Evolutionary conservation across 2,888 invertebrate genomes (phyloP).

Genomic region (Lasiommata megera): DNA sequence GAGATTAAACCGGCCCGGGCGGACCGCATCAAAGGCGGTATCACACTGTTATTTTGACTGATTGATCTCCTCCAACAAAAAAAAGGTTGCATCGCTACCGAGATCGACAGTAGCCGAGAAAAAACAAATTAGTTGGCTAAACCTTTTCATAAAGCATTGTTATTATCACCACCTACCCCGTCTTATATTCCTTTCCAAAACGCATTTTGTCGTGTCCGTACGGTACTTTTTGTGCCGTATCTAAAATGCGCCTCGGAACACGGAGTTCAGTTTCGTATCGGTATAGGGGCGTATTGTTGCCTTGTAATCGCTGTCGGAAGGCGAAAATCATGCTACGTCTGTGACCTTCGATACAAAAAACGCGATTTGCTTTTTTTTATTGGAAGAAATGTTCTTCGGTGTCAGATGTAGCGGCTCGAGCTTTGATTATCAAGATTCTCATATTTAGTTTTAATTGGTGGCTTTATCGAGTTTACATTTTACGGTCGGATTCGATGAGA

Average conservation of each 20-base stretch:
- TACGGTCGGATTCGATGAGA: slow-evolving; percentile 80
- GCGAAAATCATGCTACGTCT: slow-evolving; percentile 76
- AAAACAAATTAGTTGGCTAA: slow-evolving; percentile 81
- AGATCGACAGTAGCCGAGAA: slow-evolving; percentile 80
- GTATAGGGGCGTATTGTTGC: slow-evolving; percentile 40
- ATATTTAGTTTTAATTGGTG: slow-evolving; percentile 82
- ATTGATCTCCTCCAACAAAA: slow-evolving; percentile 77
- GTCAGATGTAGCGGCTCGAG: slow-evolving; percentile 78
- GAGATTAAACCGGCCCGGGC: slow-evolving; percentile 79
- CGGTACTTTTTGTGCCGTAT: slow-evolving; percentile 39
- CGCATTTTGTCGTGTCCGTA: slow-evolving; percentile 47
- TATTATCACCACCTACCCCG: slow-evolving; percentile 77
- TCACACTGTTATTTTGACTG: slow-evolving; percentile 82
- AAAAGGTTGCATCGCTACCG: slow-evolving; percentile 78
- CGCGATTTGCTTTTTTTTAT: slow-evolving; percentile 67
- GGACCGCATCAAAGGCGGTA: slow-evolving; percentile 80
- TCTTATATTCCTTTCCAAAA: slow-evolving; percentile 50
- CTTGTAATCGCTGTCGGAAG: slow-evolving; percentile 64
- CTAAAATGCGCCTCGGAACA: slow-evolving; percentile 55
- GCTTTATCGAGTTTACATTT: slow-evolving; percentile 82
- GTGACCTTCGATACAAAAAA: slow-evolving; percentile 76
- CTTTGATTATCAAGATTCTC: slow-evolving; percentile 80
- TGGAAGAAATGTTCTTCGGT: slow-evolving; percentile 71
- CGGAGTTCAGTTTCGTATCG: slow-evolving; percentile 30
- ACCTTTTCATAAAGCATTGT: slow-evolving; percentile 80